Evolutionary conservation across 53 echinoderm and acorn worm species (phyloP).

Genomic region (Patiria pectinifera): DNA sequence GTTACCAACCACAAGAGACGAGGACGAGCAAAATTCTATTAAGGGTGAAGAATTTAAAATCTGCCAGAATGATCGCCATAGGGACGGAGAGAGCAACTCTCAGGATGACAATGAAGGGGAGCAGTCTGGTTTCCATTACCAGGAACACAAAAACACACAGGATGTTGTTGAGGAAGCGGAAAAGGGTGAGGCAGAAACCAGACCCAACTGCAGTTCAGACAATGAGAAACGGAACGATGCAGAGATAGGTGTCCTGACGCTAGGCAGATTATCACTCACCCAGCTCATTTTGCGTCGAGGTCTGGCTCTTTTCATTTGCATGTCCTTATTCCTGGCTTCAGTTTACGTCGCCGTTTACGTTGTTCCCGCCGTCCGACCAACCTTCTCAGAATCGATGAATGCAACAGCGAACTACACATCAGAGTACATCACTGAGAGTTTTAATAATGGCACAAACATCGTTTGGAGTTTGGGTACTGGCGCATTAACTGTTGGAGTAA

Average conservation of each 20-base stretch:
- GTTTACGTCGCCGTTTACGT: conserved; percentile 2
- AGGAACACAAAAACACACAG: background rate
- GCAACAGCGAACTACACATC: background rate
- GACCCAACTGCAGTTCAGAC: background rate
- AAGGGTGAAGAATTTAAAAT: background rate
- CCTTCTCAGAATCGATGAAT: background rate
- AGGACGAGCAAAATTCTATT: background rate
- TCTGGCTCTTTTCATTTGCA: background rate
- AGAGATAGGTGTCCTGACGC: background rate
- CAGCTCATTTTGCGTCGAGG: conserved; percentile 43
- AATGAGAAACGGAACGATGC: background rate
- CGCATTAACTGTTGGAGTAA: background rate
- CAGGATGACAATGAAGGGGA: background rate
- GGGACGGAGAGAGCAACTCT: background rate
- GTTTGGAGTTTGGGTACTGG: too few species aligned
- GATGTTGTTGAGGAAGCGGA: background rate
- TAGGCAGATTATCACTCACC: conserved; percentile 16
- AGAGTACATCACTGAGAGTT: background rate
- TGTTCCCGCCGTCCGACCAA: conserved; percentile 17
- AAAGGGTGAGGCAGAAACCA: conserved; percentile 8
- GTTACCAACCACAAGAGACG: background rate
- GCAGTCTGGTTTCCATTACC: background rate
- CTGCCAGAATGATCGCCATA: background rate
- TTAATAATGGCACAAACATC: background rate
- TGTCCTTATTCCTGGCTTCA: conserved; percentile 5